Evolutionary conservation across 2,888 invertebrate genomes (phyloP).

Genomic region (Brachynemurus nebulosus): DNA sequence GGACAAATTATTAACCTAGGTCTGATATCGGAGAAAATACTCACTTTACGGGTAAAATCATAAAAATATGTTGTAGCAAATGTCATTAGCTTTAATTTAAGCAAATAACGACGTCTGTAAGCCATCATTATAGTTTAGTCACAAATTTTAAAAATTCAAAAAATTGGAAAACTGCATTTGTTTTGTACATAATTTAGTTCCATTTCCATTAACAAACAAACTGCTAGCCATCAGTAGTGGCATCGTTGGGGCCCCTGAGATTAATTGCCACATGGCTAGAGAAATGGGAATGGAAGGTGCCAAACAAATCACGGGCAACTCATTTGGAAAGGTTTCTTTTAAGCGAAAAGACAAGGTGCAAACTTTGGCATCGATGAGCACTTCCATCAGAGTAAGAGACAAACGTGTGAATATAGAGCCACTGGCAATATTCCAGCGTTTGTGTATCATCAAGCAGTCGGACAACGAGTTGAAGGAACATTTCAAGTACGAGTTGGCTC

Average conservation of each 20-base stretch:
- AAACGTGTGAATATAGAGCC: slow-evolving; percentile 16
- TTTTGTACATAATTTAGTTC: no score
- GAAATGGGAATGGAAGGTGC: slow-evolving; percentile 12
- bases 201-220: slow-evolving; percentile 7
- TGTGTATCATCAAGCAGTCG: slow-evolving; percentile 16
- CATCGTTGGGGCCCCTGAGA: slow-evolving; percentile 12
- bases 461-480: slow-evolving; percentile 16
- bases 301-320: slow-evolving; percentile 11
- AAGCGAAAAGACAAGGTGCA: no score
- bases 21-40: no score
- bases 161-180: no score
- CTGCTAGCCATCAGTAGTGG: slow-evolving; percentile 15
- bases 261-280: slow-evolving; percentile 16
- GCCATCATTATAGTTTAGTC: no score
- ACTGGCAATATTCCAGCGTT: slow-evolving; percentile 16
- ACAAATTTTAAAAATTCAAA: no score
- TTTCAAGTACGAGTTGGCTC: slow-evolving; percentile 16
- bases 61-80: no score
- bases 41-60: no score
- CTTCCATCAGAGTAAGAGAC: slow-evolving; percentile 13
- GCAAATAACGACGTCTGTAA: no score
- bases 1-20: no score
- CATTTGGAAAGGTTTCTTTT: slow-evolving; percentile 12
- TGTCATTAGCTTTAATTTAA: no score
- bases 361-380: no score